phyloP scores from a whole-genome alignment of 2,797 vertebrate species.

The Psittacula derbiana region DNA sequence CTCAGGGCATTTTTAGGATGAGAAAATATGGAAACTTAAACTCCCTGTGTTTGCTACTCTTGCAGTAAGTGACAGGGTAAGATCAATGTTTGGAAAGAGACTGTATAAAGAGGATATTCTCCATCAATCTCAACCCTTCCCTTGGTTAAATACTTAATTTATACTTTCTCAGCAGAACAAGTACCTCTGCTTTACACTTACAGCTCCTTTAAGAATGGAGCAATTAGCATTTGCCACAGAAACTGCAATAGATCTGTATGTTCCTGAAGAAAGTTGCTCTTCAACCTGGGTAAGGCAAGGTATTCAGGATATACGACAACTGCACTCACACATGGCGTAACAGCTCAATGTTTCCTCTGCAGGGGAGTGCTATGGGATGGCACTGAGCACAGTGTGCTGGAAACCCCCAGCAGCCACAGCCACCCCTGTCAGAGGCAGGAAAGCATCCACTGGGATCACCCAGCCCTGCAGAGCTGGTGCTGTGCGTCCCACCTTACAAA shows the following conservation, averaged over 20 bases:
- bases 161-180: conserved; percentile 10
- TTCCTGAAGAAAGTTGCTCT: neutral
- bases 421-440: neutral
- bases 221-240: neutral
- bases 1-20: neutral
- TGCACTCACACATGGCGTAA: accelerated
- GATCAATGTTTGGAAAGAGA: conserved; percentile 25
- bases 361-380: neutral
- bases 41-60: neutral
- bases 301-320: accelerated
- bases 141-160: conserved; percentile 24
- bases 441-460: accelerated
- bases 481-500: neutral
- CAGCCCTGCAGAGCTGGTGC: neutral
- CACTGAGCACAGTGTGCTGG: neutral
- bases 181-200: neutral
- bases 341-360: neutral
- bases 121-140: conserved; percentile 5
- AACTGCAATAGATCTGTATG: neutral
- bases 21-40: neutral
- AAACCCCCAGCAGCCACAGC: neutral
- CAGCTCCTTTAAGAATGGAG: neutral
- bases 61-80: conserved; percentile 1
- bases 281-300: neutral
- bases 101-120: neutral